These are phyloP conservation scores for Nemapogon koenigi DNA, from an alignment of 2,888 invertebrate species.

Conservation along the genomic window DNA sequence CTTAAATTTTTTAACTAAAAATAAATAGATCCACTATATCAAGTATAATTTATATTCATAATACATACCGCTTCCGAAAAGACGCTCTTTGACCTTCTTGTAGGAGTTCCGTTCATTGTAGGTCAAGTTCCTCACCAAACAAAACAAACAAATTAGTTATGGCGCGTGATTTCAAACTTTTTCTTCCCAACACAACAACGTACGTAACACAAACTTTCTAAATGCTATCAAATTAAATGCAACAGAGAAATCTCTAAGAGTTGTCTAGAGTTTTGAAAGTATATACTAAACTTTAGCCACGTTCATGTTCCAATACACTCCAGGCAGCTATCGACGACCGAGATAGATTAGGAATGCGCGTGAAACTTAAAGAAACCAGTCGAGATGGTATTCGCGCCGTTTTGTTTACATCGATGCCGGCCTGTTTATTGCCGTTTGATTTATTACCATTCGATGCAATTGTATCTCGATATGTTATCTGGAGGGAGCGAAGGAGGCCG, in stretches of 20 bases:
- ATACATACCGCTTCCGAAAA: slow-evolving; percentile 52
- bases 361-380: slow-evolving; percentile 12
- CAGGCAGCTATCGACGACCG: slow-evolving; percentile 6
- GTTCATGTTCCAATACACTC: neutral
- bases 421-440: too few species aligned
- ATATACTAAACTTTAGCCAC: neutral
- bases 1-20: too few species aligned
- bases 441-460: slow-evolving; percentile 60
- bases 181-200: neutral
- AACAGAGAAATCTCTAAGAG: too few species aligned
- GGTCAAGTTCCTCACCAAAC: slow-evolving; percentile 24
- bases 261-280: too few species aligned
- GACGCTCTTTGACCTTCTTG: slow-evolving; percentile 53
- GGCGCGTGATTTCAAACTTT: slow-evolving; percentile 29
- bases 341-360: slow-evolving; percentile 13
- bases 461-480: slow-evolving; percentile 57
- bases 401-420: too few species aligned
- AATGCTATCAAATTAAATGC: too few species aligned
- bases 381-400: neutral
- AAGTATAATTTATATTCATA: too few species aligned
- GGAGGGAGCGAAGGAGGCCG: slow-evolving; percentile 18
- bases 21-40: too few species aligned
- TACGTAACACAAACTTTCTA: neutral
- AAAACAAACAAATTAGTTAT: slow-evolving; percentile 35
- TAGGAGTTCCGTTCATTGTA: slow-evolving; percentile 53